Percentiles rank a stretch among this genome's conserved stretches.
Conservation (phyloP, 2,888 invertebrate genomes). For the Mechanitis messenoides region DNA sequence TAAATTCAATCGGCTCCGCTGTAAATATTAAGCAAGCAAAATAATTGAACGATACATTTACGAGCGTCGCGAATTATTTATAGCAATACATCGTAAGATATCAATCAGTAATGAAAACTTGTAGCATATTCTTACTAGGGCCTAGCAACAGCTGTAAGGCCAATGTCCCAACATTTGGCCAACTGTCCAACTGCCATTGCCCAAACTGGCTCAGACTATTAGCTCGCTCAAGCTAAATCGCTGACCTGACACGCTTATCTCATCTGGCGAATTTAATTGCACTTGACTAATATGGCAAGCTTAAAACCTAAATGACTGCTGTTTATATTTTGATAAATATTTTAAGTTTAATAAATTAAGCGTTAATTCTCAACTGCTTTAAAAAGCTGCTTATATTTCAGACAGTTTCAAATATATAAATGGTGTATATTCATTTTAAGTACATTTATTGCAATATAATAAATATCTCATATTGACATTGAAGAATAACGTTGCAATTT, state of each 20-base stretch:
- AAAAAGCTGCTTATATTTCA: too few relatives aligned
- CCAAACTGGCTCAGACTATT: conserved; percentile 37
- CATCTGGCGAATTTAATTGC: conserved; percentile 21
- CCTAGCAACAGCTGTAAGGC: conserved; percentile 18
- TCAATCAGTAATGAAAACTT: conserved; percentile 8
- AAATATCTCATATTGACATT: conserved; percentile 19
- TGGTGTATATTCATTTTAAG: conserved; percentile 15
- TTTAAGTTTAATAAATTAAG: too few relatives aligned
- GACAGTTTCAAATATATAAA: too few relatives aligned
- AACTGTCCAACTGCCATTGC: too few relatives aligned
- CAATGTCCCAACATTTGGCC: conserved; percentile 41
- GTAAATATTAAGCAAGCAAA: conserved; percentile 29
- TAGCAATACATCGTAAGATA: conserved; percentile 13
- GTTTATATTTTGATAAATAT: background rate
- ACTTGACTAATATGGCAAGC: conserved; percentile 20
- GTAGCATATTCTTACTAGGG: conserved; percentile 26
- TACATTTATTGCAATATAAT: conserved; percentile 7
- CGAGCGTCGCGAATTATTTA: conserved; percentile 26
- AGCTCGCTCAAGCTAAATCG: conserved; percentile 41
- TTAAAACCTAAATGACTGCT: conserved; percentile 19
- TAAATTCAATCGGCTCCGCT: conserved; percentile 28
- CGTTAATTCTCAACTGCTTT: too few relatives aligned
- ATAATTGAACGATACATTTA: conserved; percentile 23
- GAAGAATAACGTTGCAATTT: conserved; percentile 24
- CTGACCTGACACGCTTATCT: conserved; percentile 35